Evolutionary conservation across 2,888 invertebrate species (phyloP).

Genomic region (Leucoma salicis): DNA sequence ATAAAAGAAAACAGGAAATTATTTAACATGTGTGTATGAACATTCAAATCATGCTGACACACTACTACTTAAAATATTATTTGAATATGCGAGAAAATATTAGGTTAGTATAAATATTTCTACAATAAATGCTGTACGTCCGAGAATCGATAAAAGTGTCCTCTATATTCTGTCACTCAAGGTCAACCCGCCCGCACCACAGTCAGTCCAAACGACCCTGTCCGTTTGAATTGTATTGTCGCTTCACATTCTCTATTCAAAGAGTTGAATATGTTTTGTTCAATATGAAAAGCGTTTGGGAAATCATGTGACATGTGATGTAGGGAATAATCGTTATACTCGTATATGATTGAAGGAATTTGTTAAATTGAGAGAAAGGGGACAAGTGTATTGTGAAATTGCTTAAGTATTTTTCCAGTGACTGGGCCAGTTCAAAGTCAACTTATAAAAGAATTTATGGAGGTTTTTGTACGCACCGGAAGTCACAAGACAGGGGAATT

Average conservation of each 20-base stretch:
- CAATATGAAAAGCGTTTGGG: constrained; percentile 29
- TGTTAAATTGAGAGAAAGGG: constrained; percentile 6
- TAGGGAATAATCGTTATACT: constrained; percentile 24
- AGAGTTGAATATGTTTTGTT: constrained; percentile 37
- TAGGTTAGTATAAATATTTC: no score
- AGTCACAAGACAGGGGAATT: no score
- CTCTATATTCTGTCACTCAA: constrained; percentile 29
- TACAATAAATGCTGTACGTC: constrained; percentile 7
- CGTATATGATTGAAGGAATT: constrained; percentile 21
- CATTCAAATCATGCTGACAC: no score
- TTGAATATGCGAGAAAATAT: no score
- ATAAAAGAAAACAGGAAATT: no score
- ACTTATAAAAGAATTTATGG: not conserved
- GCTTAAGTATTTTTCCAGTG: not conserved
- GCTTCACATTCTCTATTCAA: constrained; percentile 37
- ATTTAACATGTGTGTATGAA: no score
- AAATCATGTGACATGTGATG: constrained; percentile 27
- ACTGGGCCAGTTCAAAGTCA: not conserved
- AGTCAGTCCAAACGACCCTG: constrained; percentile 24
- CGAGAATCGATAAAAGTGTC: constrained; percentile 18
- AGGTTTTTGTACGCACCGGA: no score
- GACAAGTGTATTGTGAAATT: constrained; percentile 3
- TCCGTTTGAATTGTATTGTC: constrained; percentile 40
- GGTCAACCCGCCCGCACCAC: constrained; percentile 15
- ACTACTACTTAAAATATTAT: no score